Evolutionary conservation across 2,888 invertebrate species (phyloP), one percentile per base, ranked within the genome.

Genomic region (Diachrysia chrysitis): DNA sequence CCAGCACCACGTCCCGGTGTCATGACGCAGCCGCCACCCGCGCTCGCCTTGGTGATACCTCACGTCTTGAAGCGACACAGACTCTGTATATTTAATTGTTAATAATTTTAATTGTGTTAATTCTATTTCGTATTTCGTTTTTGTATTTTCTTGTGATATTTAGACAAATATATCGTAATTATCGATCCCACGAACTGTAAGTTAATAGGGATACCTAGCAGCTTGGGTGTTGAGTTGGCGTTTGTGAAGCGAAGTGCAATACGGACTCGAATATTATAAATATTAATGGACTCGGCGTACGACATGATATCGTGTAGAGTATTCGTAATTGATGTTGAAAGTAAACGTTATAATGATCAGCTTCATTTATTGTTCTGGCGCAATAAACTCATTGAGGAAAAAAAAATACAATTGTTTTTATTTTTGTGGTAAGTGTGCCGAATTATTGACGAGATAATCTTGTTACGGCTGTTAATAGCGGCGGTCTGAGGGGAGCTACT

Each of bases 91-190:
- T 92, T 92, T 92, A 92, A 94, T 93, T 94, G 95, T 95, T 95
- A 93, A 93, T 95, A 94, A 91, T 94, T 89, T 93, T 93, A 92
- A 94, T 92, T 93, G 93, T 93, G 92, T 94, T 94, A 93, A 93
- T 91, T 92, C 93, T 95, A 93, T 94, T 90, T 90, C 91, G 89
- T 95, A 95, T 94, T 95, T 94, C 93, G 93, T 94, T 95, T 95
- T 94, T 93, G 95, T 95, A 94, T 94, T 83, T 94, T 92, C 94
- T 95, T 95, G 95, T 95, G 95, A 95, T 95, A 95, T 95, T 92
- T 95, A 95, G 95, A 95, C 92, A 94, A 95, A 92, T 94, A 94
- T 87, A 93, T 93, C 88, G 89, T 93, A 92, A 94, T 90, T 85
- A 90, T 90, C 84, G 90, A 91, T 93, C 94, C 95, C 95, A 92